Conservation (phyloP, 1,140 invertebrate genomes). For the Streblospio benedicti region DNA sequence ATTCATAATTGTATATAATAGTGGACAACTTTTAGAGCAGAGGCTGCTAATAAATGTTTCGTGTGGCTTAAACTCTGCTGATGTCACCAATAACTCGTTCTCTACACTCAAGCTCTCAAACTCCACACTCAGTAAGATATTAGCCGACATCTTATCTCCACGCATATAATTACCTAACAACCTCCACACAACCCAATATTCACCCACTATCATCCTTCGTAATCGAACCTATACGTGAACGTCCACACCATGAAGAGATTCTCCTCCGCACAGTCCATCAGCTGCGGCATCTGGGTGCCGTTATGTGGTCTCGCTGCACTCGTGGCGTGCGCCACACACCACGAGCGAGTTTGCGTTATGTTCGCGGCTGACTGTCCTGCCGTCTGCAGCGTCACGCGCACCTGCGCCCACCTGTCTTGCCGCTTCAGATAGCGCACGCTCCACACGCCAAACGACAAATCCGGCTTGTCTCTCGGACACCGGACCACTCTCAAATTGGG, state of each 20-base stretch:
- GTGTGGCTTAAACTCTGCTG: too few relatives aligned
- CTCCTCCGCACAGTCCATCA: neutral
- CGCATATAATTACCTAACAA: too few relatives aligned
- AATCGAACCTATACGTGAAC: conserved; percentile 17
- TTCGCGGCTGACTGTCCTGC: neutral
- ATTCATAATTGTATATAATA: too few relatives aligned
- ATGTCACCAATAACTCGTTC: too few relatives aligned
- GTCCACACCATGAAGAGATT: conserved; percentile 10
- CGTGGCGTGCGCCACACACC: conserved; percentile 13
- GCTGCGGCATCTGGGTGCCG: conserved; percentile 16
- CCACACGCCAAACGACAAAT: conserved; percentile 11
- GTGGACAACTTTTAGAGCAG: too few relatives aligned
- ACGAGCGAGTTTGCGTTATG: too few relatives aligned
- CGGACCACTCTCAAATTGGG: conserved; percentile 4
- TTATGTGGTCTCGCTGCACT: conserved; percentile 7
- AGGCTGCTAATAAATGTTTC: too few relatives aligned
- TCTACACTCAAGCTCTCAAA: too few relatives aligned
- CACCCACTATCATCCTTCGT: too few relatives aligned
- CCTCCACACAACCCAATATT: too few relatives aligned
- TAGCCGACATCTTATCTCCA: too few relatives aligned
- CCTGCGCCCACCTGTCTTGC: neutral
- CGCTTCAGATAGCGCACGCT: neutral
- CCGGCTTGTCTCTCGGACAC: conserved; percentile 7
- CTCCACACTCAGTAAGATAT: too few relatives aligned
- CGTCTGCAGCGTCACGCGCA: neutral